Base-by-base conservation (phyloP, 2,888 invertebrate species). In the Chorisops tibialis region DNA sequence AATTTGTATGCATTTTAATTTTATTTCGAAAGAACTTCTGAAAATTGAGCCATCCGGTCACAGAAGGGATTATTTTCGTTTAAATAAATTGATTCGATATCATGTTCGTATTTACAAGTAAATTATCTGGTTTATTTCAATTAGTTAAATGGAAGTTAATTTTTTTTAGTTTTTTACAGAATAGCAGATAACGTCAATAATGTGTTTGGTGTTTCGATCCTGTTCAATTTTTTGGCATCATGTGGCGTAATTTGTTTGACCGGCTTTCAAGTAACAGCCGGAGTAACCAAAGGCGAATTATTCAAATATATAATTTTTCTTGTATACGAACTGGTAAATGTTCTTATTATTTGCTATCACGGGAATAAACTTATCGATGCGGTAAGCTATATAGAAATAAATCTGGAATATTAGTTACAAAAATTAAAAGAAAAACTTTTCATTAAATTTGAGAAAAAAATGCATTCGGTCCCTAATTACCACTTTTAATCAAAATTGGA, bases 261-360 rank as follows among this genome's bases (percentile, higher is more conserved):
- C 6, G 52, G 52, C 4, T 52, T 52, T 19, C 52, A 52, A 38
- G 52, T 52, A 12, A 19, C 52, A 6, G 52, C 52, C 19, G 52
- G 52, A 16, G 39, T 35, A 9, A 52, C 38, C 14, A 9, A 2
- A 19, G 21, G 19, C 3, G 39, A 52, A 18, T 11, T 52, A 19
- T 14, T 52, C 7, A 52, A 52, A 52, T 52, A 39, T 39, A 14
- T 52, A 6, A 12, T 24, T 9, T 52, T 52, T 38, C 22, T 52
- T 2, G n/a, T 35, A 3, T 52, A 52, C 18, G 38, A 52, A 19
- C 18, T 39, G 3, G 19, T 52, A 12, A 38, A 38, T 16, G 37
- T 52, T n/a, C 37, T 52, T 19, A 4, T 52, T 3, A 38, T 52
- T 19, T 52, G 52, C 39, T 52, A 52, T 39, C 39, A 39, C 12